Conservation (phyloP, 30 jellyfish, hydroid and myxozoan species). For the Aurelia aurita region DNA sequence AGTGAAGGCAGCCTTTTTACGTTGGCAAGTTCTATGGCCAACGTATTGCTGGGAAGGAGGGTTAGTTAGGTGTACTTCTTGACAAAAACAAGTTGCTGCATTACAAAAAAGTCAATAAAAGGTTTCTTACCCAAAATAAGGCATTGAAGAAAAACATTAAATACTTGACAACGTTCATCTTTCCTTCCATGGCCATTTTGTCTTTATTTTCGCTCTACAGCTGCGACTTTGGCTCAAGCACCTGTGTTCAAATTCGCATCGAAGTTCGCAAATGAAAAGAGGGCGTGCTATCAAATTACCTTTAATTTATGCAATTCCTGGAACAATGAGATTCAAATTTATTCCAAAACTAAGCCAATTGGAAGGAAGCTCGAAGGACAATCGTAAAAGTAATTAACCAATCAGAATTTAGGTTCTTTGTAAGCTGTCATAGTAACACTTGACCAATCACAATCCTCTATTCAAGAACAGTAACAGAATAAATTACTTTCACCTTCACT, state of each 20-base stretch:
- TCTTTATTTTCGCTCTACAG: slow-evolving; percentile 23
- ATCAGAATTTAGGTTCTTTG: slow-evolving; percentile 8
- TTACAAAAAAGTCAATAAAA: background rate
- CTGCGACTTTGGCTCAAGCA: slow-evolving; percentile 16
- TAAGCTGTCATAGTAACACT: too few relatives aligned
- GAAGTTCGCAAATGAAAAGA: slow-evolving; percentile 14
- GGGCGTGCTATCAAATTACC: slow-evolving; percentile 64
- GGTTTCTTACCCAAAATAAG: slow-evolving; percentile 92
- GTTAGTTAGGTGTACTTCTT: too few relatives aligned
- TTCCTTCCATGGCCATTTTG: slow-evolving; percentile 93
- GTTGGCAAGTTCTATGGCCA: too few relatives aligned
- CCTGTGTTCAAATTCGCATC: slow-evolving; percentile 10
- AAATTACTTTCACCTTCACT: too few relatives aligned
- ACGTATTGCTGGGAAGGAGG: too few relatives aligned
- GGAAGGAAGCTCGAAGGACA: too few relatives aligned
- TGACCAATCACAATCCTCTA: too few relatives aligned
- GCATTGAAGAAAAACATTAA: slow-evolving; percentile 96
- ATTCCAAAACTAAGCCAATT: too few relatives aligned
- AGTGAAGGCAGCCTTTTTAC: too few relatives aligned
- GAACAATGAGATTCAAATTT: too few relatives aligned
- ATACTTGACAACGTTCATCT: slow-evolving; percentile 88
- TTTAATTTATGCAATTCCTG: slow-evolving; percentile 34
- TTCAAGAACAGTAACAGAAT: too few relatives aligned
- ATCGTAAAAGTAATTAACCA: slow-evolving; percentile 2
- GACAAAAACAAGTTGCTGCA: too few relatives aligned